A percentile compares a stretch with the other conserved stretches of the same genome.
Conservation (phyloP, 2,797 vertebrate species). For the Mus spretus region DNA sequence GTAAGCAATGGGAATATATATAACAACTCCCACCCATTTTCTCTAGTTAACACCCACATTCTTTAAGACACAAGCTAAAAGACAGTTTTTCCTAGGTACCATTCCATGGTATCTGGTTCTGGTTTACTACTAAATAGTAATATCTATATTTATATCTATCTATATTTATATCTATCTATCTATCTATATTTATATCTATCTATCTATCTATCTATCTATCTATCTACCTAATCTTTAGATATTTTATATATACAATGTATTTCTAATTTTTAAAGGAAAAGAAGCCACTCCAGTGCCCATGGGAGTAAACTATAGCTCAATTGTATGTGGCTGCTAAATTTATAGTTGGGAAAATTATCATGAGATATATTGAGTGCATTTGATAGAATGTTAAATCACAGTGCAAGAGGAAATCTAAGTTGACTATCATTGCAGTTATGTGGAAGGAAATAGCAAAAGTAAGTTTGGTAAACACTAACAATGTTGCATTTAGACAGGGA, state of each 20-base stretch:
- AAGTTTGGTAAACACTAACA: constrained; percentile 44
- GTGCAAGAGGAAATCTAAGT: not conserved
- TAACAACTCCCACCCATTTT: not conserved
- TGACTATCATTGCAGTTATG: not conserved
- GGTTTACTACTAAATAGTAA: not conserved
- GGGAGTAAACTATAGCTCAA: constrained; percentile 45
- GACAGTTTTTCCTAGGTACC: not conserved
- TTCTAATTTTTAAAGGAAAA: constrained; percentile 55
- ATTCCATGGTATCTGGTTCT: not conserved
- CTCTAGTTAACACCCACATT: not conserved
- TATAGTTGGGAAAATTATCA: constrained; percentile 10
- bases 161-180: no score
- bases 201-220: no score
- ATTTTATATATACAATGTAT: not conserved
- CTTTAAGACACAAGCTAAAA: not conserved
- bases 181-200: no score
- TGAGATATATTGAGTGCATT: not conserved
- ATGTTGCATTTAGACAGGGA: not conserved
- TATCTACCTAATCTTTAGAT: not conserved
- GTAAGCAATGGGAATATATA: not conserved
- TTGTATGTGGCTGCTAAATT: constrained; percentile 23
- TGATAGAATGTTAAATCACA: constrained; percentile 14
- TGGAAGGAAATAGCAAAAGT: constrained; percentile 35
- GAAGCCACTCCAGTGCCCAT: not conserved
- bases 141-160: not conserved